Evolutionary conservation across 2,797 vertebrate species (phyloP), one percentile per base, ranked within the genome.

Genomic region (Microctenopoma lineatum): DNA sequence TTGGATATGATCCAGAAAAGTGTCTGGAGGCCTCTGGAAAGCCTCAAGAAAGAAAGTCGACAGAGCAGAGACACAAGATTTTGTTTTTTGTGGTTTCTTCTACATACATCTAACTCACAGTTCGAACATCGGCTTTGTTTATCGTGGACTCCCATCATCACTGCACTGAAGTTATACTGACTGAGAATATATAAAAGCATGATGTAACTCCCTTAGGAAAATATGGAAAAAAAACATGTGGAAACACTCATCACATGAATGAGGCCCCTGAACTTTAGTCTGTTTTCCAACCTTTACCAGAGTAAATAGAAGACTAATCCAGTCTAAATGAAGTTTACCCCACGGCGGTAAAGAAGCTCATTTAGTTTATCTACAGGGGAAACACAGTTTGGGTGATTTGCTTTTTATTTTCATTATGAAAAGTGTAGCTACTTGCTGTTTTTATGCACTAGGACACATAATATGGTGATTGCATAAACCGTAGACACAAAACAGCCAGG

Each of bases 311-410:
- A 53, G 38, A 36, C 56, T 80, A 70, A 71, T 80, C 56, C 60
- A 25, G 44, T 56, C 62, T 70, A 66, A 73, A 73, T 74, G 42
- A 83, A 75, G 50, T 80, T 79, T 62, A 56, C 55, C 67, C 59
- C n/a, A n/a, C 66, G 68, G 65, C 60, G 80, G 86, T 90, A 78
- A 86, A 79, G 71, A 81, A 55, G 65, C 82, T 78, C 45, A 84
- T 90, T 85, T 83, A 46, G 60, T 77, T 73, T 74, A 80, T 87
- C 86, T 82, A 66, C 85, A 77, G 85, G 82, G 77, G 72, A 64
- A 76, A 46, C 55, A 15, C 21, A 18, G 29, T 84, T 77, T 46
- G 63, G 51, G 69, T 88, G 61, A 79, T 85, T 77, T 76, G 51
- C 69, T 73, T 62, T 74, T 76, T 86, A 71, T 56, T 60, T 75